These are phyloP conservation scores for Cyclargus thomasi DNA, from an alignment of 1,140 invertebrate genomes.

Conservation along the genomic window DNA sequence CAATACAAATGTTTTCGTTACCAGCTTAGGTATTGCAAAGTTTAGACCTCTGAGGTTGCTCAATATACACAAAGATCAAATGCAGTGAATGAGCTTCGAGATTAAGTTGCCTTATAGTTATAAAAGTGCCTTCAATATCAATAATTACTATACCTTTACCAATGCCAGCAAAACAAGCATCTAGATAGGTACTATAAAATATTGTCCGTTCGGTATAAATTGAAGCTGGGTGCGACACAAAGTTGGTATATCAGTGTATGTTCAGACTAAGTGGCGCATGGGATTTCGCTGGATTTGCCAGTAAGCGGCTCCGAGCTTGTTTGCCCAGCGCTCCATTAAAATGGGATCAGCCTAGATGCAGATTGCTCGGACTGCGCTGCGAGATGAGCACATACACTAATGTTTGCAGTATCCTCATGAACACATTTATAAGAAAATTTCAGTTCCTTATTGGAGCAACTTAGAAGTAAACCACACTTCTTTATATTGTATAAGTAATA, in stretches of 20 bases:
- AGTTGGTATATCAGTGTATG: conserved; percentile 38
- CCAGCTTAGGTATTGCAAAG: background rate
- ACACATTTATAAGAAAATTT: background rate
- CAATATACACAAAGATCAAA: background rate
- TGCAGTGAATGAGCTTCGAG: background rate
- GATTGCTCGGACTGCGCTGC: conserved; percentile 50
- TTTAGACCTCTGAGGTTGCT: background rate
- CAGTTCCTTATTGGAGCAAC: too few relatives aligned
- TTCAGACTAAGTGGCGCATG: conserved; percentile 60
- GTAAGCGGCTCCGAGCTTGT: conserved; percentile 70
- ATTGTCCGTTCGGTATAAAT: background rate
- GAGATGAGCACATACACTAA: conserved; percentile 16
- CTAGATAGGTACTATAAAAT: background rate
- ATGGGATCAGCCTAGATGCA: conserved; percentile 71
- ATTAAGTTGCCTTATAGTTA: background rate
- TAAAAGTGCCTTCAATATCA: background rate
- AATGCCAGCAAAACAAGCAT: too few relatives aligned
- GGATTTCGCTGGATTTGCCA: conserved; percentile 65
- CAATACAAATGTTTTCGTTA: background rate
- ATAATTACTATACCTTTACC: too few relatives aligned
- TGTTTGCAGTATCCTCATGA: background rate
- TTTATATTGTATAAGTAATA: too few relatives aligned
- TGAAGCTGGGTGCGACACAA: conserved; percentile 15
- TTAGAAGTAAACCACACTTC: too few relatives aligned
- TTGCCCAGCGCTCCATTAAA: conserved; percentile 73